A percentile compares a stretch with the other conserved stretches of the same genome.
Evolutionary conservation across 1,140 invertebrate genomes (phyloP).

Genomic region (Leptinotarsa defecta): DNA sequence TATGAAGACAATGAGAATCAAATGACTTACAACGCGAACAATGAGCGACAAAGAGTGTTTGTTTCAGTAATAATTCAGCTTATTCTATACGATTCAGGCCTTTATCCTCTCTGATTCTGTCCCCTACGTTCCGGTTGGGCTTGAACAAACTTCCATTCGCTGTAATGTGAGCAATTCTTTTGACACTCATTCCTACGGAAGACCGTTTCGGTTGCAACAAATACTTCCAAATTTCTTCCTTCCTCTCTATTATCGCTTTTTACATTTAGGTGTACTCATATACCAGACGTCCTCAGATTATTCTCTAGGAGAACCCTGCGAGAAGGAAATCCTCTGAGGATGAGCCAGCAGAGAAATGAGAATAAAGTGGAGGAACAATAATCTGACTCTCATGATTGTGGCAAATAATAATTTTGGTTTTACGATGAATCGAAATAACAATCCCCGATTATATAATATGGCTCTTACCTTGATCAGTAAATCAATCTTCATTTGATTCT

Average conservation of each 20-base stretch:
- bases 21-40: neutral
- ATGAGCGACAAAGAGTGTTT: neutral
- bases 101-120: neutral
- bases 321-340: too few species aligned
- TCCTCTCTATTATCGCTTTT: neutral
- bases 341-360: too few species aligned
- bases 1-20: neutral
- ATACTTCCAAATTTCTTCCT: neutral
- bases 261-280: too few species aligned
- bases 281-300: too few species aligned
- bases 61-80: neutral
- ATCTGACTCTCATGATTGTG: too few species aligned
- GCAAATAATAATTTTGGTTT: too few species aligned
- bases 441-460: too few species aligned
- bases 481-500: too few species aligned
- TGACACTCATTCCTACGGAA: neutral
- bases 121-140: neutral
- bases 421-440: too few species aligned
- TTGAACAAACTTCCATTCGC: neutral
- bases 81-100: neutral
- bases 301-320: too few species aligned
- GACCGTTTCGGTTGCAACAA: neutral
- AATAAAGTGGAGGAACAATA: too few species aligned
- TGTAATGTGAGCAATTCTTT: neutral
- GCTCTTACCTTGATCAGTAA: too few species aligned